These are phyloP conservation scores for Nezara viridula DNA, from an alignment of 2,888 invertebrate genomes.

Conservation along the genomic window DNA sequence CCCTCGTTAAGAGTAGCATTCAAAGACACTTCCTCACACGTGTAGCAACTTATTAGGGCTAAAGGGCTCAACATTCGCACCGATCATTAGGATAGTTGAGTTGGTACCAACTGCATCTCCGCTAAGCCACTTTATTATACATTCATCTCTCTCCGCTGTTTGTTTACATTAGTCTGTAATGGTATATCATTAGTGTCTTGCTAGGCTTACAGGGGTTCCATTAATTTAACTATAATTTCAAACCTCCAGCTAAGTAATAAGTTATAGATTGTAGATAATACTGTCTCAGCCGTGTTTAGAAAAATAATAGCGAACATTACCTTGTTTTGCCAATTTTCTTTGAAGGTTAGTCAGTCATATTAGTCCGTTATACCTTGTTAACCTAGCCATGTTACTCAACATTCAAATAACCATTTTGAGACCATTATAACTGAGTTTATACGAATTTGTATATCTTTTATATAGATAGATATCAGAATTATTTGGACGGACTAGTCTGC, in stretches of 20 bases:
- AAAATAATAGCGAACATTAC: not conserved
- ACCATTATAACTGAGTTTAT: not conserved
- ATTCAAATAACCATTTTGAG: not conserved
- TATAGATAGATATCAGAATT: no score
- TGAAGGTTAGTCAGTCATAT: not conserved
- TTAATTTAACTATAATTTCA: constrained; percentile 36
- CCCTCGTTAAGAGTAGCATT: constrained; percentile 29
- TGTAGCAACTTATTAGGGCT: constrained; percentile 38
- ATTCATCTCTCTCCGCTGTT: constrained; percentile 34
- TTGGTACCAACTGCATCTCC: constrained; percentile 4
- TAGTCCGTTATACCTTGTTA: not conserved
- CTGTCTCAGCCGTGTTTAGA: not conserved
- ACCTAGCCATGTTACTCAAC: not conserved
- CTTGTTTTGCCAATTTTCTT: not conserved
- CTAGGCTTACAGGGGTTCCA: not conserved
- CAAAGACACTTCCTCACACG: constrained; percentile 43
- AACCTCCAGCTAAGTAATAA: not conserved
- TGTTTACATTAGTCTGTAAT: constrained; percentile 38
- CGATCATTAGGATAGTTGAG: constrained; percentile 15
- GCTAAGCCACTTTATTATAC: not conserved
- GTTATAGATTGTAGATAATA: not conserved
- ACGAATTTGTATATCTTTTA: no score
- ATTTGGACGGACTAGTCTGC: no score
- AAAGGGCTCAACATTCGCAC: constrained; percentile 14
- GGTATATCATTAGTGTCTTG: constrained; percentile 45